Evolutionary conservation across 2,113 vertebrate species (phyloP), one percentile per base, ranked within the genome.

Genomic region (Sebastes schlegelii): DNA sequence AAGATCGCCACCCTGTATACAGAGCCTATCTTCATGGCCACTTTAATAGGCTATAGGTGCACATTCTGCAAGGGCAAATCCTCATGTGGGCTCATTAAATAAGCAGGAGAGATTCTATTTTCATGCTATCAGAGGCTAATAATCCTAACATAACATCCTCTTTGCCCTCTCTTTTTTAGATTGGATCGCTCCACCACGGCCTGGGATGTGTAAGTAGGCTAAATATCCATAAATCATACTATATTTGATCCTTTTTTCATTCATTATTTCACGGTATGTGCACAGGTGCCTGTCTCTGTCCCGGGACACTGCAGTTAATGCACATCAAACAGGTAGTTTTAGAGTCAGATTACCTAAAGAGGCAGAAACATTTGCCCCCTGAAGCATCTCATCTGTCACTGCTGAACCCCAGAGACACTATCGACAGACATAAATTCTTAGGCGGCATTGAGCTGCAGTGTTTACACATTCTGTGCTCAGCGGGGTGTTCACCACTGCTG

Each of bases 151-250:
- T n/a, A 55, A 63, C n/a, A 4, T 84, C 14, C n/a, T 60, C 10
- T 79, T 57, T 91, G 42, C 82, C 43, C 17, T 88, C 12, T 81
- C 6, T 66, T 80, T 34, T 93, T 49, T 90, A 99, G 98, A 99
- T 99, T 16, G 98, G 98, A 94, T 99, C 98, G 26, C 95, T 99
- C 77, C 98, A 99, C 88, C 98, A 98, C 3, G 98, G 98, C 83
- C 96, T 99, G 60, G 98, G 98, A 93, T 99, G 98, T 96, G 98
- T 99, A 96, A 95, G 98, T 99, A 96, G 48, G 66, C 90, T 84
- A 70, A 81, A 92, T 86, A 64, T 74, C 60, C 46, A 42, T 74
- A 74, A 81, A 76, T 79, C 49, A 79, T 34, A 17, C 13, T 40
- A 16, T 10, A 73, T 42, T 51, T 60, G 14, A 7, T 79, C 5